These are phyloP conservation scores for Zoanthus sansibaricus DNA, from an alignment of 92 coral and sea anemone genomes.

Conservation along the genomic window DNA sequence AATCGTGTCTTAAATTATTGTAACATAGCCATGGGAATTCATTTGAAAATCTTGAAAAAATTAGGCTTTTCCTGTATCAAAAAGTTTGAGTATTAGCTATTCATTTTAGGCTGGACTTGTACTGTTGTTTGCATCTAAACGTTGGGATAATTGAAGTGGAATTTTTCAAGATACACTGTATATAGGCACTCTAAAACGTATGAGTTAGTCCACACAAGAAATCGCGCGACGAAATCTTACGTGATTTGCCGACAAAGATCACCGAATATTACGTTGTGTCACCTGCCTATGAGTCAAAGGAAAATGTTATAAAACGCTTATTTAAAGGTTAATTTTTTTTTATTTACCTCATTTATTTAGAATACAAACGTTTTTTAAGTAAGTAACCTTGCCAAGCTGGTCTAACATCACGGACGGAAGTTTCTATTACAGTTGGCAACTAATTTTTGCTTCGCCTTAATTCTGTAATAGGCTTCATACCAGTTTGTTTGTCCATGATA, in stretches of 20 bases:
- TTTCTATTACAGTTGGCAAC: neutral
- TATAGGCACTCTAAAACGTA: neutral
- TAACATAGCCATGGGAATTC: neutral
- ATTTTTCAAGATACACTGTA: neutral
- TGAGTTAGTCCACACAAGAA: neutral
- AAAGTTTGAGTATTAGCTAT: neutral
- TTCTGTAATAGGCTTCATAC: too few relatives aligned
- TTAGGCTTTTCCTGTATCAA: neutral
- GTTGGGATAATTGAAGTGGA: neutral
- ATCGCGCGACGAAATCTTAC: neutral
- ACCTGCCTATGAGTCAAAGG: neutral
- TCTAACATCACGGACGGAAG: neutral
- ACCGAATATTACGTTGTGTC: neutral
- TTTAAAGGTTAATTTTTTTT: neutral
- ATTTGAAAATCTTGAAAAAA: neutral
- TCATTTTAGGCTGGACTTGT: neutral
- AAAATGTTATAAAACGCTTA: neutral
- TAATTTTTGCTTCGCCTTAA: too few relatives aligned
- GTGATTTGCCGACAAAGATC: neutral
- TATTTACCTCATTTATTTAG: neutral
- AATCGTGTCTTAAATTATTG: neutral
- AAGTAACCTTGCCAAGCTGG: neutral
- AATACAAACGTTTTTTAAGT: neutral
- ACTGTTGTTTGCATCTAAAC: neutral
- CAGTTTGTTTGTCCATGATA: slow-evolving; percentile 16